Evolutionary conservation across 1,140 invertebrate species (phyloP), one percentile per base, ranked within the genome.

Genomic region (Scaptomyza graminum): DNA sequence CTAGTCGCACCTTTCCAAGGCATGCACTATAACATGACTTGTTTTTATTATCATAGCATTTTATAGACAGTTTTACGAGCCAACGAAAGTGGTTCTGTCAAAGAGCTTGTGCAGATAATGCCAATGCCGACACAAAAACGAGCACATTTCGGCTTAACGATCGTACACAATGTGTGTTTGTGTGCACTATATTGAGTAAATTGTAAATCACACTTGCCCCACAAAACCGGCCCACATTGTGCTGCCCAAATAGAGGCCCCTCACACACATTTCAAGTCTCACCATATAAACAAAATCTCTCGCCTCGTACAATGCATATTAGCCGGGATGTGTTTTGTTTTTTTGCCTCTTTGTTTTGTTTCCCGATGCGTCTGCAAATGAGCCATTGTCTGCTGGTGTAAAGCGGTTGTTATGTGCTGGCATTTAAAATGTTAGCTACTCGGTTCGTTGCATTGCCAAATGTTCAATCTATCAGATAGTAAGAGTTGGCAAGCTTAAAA

Each of bases 51-150:
- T 87, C 83, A 88, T 87, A 83, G 83, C 83, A 66, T 87, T 88
- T 87, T 87, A 87, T 87, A 79, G 83, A 88, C 83, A 89, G 79
- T 88, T 87, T 87, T 87, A 87, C 84, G 83, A 87, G 75, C 84
- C 76, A 88, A 88, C 83, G 83, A 87, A 87, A 87, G 83, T 87
- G 83, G 83, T 88, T 87, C 79, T 76, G 75, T 60, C 72, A 64
- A 49, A 68, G 76, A 47, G 41, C 61, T 52, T 39, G 60, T 67
- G 18, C 64, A 69, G 79, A 83, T 82, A 82, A 74, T 76, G 62
- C 76, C 51, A 63, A 73, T 74, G 81, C 77, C 77, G 74, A 69
- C 82, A 46, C 28, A 47, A 11, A 25, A 25, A 78, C 78, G 37
- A 39, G 28, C 31, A 34, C 31, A 85, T 85, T 82, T 76, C 59